Evolutionary conservation across 2,888 invertebrate genomes (phyloP), one percentile per base, ranked within the genome.

Genomic region (Deroplatys truncata): DNA sequence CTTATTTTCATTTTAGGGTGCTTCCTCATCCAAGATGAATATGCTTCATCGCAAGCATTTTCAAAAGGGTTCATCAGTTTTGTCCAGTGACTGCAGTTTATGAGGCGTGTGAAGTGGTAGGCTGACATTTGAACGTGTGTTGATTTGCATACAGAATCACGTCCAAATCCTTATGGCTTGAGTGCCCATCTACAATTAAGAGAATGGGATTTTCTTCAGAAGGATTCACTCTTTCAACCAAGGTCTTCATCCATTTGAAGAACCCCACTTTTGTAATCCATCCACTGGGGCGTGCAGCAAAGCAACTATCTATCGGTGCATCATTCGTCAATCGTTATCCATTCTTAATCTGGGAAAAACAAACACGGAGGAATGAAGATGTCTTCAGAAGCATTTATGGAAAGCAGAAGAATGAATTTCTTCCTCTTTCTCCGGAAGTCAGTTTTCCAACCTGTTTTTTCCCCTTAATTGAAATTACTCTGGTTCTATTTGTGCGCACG

Each of bases 1-100:
- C 84, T 91, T n/a, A 91, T 91, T 89, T 90, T 84, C 84, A 28
- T n/a, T 15, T 84, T 15, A 15, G 88, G 43, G 83, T 35, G 28
- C 84, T 84, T 35, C 31, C 88, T 88, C 84, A 88, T 88, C 35
- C 35, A 88, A 20, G 35, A 84, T 9, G 84, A 28, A 84, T 31
- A 31, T 31, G 31, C 31, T 31, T 31, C 31, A 31, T 31, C 5
- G 31, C 5, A 31, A 5, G 88, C 28, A 84, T 84, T 84, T 84
- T 84, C 9, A 28, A 84, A 84, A 15, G 84, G 84, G 28, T 84
- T 84, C 84, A 84, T 84, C 43, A n/a, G n/a, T n/a, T n/a, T n/a
- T n/a, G n/a, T n/a, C n/a, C n/a, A n/a, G n/a, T n/a, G n/a, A n/a
- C n/a, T n/a, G 83, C 0, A 84, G 43, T 25, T 43, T 35, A 35